Evolutionary conservation across 2,113 vertebrate genomes (phyloP), one percentile per base, ranked within the genome.

Genomic region (Gila orcuttii): DNA sequence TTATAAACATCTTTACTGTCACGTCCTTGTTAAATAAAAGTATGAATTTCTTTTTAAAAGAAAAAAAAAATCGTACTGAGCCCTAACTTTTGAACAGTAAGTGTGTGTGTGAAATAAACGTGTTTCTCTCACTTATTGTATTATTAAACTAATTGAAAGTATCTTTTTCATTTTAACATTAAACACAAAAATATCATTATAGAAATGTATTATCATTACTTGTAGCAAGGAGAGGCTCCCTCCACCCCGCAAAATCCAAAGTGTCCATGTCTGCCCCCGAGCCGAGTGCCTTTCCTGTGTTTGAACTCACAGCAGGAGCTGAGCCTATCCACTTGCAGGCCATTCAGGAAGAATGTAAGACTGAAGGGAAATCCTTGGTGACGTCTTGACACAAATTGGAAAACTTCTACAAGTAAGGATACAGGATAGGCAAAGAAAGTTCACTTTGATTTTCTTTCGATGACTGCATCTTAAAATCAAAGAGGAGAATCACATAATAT

Each of bases 301-400:
- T 95, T 97, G 91, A 96, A 98, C 93, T 99, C 98, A 9, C 98
- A 99, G 93, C 98, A 99, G n/a, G 97, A 97, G 91, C 98, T 99
- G 84, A 99, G 87, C 36, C 98, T 94, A 87, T 97, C 96, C 64
- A 97, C 95, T 89, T 97, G 97, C 1, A 99, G 92, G 39, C 97
- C 97, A 0, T 98, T 98, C 88, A 99, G 92, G 87, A 93, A 98
- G 91, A 99, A 98, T 15, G 97, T 99, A 91, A 99, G 93, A 91
- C 98, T 99, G 94, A 99, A 99, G 0, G 98, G 97, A 88, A 97
- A 99, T 2, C 98, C 97, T 0, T 93, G 89, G 90, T 99, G 97
- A 13, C 98, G 94, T 74, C 93, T 96, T 6, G 98, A 99, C 88
- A 93, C 60, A 12, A 99, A 97, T 92, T 96, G 96, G 90, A 99